These are phyloP conservation scores for Timema podura DNA, from an alignment of 2,888 invertebrate species.

Conservation along the genomic window DNA sequence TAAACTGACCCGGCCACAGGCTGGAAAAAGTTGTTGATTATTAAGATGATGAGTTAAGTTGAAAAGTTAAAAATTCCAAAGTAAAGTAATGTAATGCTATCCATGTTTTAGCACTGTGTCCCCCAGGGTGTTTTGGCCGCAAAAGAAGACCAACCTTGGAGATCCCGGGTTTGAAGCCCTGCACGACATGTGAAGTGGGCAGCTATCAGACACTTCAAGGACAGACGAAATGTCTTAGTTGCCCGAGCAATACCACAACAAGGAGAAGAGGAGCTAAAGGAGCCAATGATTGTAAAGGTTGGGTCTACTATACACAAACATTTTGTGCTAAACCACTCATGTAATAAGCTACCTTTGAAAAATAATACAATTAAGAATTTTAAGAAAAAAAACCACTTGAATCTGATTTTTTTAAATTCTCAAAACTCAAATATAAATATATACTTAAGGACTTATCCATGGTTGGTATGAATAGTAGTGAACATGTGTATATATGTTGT, in stretches of 20 bases:
- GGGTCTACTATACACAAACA: slow-evolving; percentile 23
- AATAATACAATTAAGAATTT: too few species aligned
- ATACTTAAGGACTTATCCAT: too few species aligned
- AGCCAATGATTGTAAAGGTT: slow-evolving; percentile 55
- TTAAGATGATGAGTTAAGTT: not conserved
- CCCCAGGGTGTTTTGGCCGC: slow-evolving; percentile 49
- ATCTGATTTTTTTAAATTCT: too few species aligned
- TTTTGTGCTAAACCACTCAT: too few species aligned
- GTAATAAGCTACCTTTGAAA: too few species aligned
- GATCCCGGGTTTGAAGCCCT: slow-evolving; percentile 41
- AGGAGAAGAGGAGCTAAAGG: slow-evolving; percentile 41
- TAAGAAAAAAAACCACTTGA: too few species aligned
- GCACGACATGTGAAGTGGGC: slow-evolving; percentile 47
- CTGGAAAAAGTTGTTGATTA: not conserved
- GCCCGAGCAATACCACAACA: slow-evolving; percentile 48
- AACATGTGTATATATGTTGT: too few species aligned
- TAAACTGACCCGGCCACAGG: too few species aligned
- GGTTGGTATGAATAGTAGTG: too few species aligned
- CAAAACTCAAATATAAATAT: too few species aligned
- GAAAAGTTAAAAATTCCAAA: not conserved
- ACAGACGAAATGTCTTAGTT: slow-evolving; percentile 51
- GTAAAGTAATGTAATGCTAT: not conserved
- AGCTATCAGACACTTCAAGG: slow-evolving; percentile 56
- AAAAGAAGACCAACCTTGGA: slow-evolving; percentile 37
- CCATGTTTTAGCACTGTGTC: slow-evolving; percentile 50